Evolutionary conservation across 2,888 invertebrate species (phyloP), one percentile per base, ranked within the genome.

Genomic region (Patella caerulea): DNA sequence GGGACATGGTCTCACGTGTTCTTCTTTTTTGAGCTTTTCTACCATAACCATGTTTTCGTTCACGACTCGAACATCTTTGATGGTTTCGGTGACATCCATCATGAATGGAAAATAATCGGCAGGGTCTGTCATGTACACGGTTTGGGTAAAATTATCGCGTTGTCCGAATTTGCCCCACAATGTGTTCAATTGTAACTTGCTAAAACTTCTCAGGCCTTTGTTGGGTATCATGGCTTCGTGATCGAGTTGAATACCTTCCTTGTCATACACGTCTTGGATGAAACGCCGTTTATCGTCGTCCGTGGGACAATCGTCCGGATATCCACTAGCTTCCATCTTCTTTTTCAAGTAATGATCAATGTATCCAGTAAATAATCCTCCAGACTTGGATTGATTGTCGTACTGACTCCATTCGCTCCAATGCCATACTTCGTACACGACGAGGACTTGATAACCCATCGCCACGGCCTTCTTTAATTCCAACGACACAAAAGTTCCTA

Each of bases 331-430:
- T 19, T 59, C 59, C 59, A 59, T 59, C 15, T 59, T 59, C 59
- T n/a, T 59, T 15, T 59, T 59, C 15, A 59, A 15, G 59, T 59
- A 59, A 59, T 19, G 59, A 15, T 59, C 19, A n/a, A 59, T 59
- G 19, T 59, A 59, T 7, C 19, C 59, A 59, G 59, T 7, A 15
- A 59, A 59, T 59, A 59, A 59, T 59, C 59, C 17, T 12, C 59
- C 59, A 11, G 59, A n/a, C 59, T 59, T 59, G 59, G 59, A n/a
- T 59, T 59, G n/a, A 19, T 17, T 17, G 19, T 59, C 59, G 19
- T 59, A 59, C 59, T 59, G 59, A 15, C 59, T 59, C 59, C 59
- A 59, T 59, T 59, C n/a, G 19, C 19, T 59, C 59, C 59, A 59
- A 15, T 59, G 59, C 59, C 59, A 59, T 1, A 59, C 59, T 59